Conservation (phyloP, 1,140 invertebrate genomes). For the Triops cancriformis region DNA sequence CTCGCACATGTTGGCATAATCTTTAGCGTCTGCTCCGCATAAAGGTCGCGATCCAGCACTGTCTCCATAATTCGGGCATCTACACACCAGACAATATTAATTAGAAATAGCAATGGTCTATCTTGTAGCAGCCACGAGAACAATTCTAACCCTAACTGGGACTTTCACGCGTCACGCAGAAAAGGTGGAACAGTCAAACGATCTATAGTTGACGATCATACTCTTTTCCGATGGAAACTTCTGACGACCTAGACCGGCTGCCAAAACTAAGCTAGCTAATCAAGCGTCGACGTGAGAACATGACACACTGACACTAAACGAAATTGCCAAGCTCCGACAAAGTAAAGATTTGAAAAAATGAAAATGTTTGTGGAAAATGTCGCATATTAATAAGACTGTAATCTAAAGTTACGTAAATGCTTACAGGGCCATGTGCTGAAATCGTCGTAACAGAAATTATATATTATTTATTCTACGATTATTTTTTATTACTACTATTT, state of each 20-base stretch:
- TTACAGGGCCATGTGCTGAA: neutral
- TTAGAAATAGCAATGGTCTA: neutral
- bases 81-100: conserved; percentile 22
- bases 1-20: conserved; percentile 72
- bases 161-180: neutral
- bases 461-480: neutral
- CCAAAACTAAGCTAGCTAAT: conserved; percentile 16
- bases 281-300: conserved; percentile 29
- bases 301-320: neutral
- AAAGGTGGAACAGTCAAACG: neutral
- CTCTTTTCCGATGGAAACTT: neutral
- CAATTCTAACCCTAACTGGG: neutral
- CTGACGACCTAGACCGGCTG: neutral
- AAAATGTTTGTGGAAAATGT: neutral
- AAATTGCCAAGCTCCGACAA: neutral
- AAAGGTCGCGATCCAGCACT: conserved; percentile 62
- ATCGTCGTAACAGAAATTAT: neutral
- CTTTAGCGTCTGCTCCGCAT: conserved; percentile 61
- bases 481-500: neutral
- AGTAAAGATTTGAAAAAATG: neutral
- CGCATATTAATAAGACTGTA: neutral
- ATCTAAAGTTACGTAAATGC: neutral
- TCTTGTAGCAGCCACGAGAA: neutral
- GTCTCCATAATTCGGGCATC: conserved; percentile 69
- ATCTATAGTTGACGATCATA: neutral